Evolutionary conservation across 2,113 vertebrate genomes (phyloP), one percentile per base, ranked within the genome.

Genomic region (Calypte anna): DNA sequence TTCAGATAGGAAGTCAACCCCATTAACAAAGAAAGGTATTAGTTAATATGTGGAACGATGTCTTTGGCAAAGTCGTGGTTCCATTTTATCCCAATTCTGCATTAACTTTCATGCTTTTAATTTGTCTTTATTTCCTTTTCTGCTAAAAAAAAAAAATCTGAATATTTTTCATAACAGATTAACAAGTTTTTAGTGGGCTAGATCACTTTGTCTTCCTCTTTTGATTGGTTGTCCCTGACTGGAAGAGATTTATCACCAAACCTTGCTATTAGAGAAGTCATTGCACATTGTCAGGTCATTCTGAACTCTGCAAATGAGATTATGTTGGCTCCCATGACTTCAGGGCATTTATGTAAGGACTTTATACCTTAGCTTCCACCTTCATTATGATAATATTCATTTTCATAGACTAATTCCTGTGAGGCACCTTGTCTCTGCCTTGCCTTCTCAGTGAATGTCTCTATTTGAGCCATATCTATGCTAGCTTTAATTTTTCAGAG

Each of bases 271-370:
- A 76, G 54, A 77, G 51, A 69, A 80, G 50, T 30, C 14, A 40
- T 66, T 73, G 77, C 82, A 33, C 58, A 74, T 63, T 40, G 66
- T 18, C 36, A 19, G 10, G 28, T 24, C 68, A 38, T 90, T 85
- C 58, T 74, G 40, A 79, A 72, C 61, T 62, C 70, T 80, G 40
- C 18, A 81, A 59, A 94, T 69, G 31, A 68, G 62, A 82, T 85
- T 54, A 85, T 31, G 21, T 14, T 61, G 46, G 62, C 33, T 85
- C 46, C 24, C 36, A n/a, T 24, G 82, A 82, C 85, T 91, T 86
- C 63, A 78, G 73, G 89, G 78, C 62, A 79, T 84, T 93, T 79
- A 63, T 25, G 40, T 48, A 87, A 93, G 36, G 91, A 73, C 66
- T 85, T 91, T 1, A 73, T 78, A 94, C 62, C 58, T 61, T 64